Conservation (phyloP, 2,888 invertebrate genomes). For the Eupithecia inturbata region DNA sequence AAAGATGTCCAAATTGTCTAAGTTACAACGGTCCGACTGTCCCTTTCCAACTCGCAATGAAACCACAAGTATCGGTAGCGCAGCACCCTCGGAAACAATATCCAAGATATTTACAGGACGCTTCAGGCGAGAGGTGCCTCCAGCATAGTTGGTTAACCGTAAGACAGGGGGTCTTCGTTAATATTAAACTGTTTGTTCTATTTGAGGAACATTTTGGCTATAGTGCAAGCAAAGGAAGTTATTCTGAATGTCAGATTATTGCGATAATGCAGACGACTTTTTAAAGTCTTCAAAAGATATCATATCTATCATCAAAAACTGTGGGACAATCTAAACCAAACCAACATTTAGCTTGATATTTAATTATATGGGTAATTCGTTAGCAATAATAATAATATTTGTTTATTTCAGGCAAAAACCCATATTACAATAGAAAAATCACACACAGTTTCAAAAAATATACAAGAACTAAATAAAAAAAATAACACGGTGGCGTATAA, state of each 20-base stretch:
- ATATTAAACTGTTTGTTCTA: slow-evolving; percentile 7
- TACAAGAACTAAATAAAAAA: too few species aligned
- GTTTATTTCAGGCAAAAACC: too few species aligned
- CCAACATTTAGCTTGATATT: too few species aligned
- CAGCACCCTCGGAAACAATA: slow-evolving; percentile 33
- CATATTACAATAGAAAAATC: too few species aligned
- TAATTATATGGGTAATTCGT: too few species aligned
- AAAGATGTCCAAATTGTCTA: background rate
- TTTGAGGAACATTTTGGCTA: background rate
- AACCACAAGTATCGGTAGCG: slow-evolving; percentile 18
- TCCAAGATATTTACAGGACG: slow-evolving; percentile 33
- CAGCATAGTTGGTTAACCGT: slow-evolving; percentile 17
- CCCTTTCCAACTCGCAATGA: background rate
- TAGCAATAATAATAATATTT: too few species aligned
- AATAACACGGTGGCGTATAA: too few species aligned
- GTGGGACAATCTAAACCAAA: too few species aligned
- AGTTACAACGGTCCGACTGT: background rate
- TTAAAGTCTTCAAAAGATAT: too few species aligned
- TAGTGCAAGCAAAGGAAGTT: background rate
- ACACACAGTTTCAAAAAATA: too few species aligned
- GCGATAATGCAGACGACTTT: too few species aligned
- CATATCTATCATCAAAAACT: too few species aligned
- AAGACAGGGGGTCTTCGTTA: slow-evolving; percentile 14
- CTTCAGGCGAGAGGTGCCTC: slow-evolving; percentile 3
- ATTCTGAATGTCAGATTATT: background rate